Base-by-base conservation (phyloP, 2,888 invertebrate genomes). In the Neelides folsomi region DNA sequence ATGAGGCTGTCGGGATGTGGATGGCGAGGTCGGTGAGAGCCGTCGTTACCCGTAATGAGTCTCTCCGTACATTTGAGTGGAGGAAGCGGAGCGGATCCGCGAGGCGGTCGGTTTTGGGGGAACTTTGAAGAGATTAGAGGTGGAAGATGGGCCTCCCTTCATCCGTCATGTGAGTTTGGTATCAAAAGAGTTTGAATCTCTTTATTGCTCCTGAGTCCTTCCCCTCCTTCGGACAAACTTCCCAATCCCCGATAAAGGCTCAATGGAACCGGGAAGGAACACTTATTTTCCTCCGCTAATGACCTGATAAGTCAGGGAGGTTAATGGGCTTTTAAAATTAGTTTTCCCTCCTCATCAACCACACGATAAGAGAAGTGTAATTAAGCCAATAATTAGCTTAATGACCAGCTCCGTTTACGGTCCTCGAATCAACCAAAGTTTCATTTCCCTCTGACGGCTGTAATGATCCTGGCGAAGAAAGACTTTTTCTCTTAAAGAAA, bases 281-380 rank as follows among this genome's bases (percentile, higher is more conserved):
- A 27, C 27, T 27, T 27, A 27, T 27, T 27, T 27, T 27, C 27
- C 7, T 7, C 49, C 57, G 54, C 54, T 63, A 63, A 63, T 62
- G 61, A 60, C 59, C 55, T 59, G 61, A 62, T 60, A 62, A 62
- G 59, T 61, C 59, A 52, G 54, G 53, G 47, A 54, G 55, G 59
- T 57, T 60, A 63, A 60, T 61, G 60, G 57, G 54, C 56, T 63
- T 61, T 59, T 57, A 59, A 62, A 55, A 62, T 59, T 59, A 62
- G 57, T 53, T 55, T 56, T 57, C 55, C 48, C 49, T 41, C 44
- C 54, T 46, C 45, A 53, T 55, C 51, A 53, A 49, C 52, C 48
- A 50, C 51, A 49, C 45, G 53, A 53, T 56, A 53, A 58, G 59
- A 55, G 40, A 44, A 49, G 53, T 18, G 62, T 59, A 60, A 60